These are phyloP conservation scores for Propithecus perrieri DNA, from an alignment of 2,797 vertebrate species.

Conservation along the genomic window DNA sequence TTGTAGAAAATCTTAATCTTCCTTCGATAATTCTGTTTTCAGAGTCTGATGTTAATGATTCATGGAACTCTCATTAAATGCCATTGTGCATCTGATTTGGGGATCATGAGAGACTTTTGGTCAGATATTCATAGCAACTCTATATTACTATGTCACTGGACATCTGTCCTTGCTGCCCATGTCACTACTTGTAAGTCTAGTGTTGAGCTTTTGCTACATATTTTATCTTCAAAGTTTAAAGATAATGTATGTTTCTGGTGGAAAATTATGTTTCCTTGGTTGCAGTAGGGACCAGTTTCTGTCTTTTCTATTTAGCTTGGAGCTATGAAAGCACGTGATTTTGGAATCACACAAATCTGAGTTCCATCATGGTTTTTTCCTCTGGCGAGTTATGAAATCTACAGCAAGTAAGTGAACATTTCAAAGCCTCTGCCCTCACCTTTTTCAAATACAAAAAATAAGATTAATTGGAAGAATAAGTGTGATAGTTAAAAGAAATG, in stretches of 20 bases:
- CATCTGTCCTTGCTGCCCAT: background rate
- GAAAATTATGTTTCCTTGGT: background rate
- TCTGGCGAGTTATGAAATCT: background rate
- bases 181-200: background rate
- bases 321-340: background rate
- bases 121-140: background rate
- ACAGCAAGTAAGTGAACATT: background rate
- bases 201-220: background rate
- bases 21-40: background rate
- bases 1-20: background rate
- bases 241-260: background rate
- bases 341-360: background rate
- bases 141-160: background rate
- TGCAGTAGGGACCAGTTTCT: background rate
- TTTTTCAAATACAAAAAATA: background rate
- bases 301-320: background rate
- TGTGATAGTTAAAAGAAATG: background rate
- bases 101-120: background rate
- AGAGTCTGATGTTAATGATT: background rate
- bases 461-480: background rate
- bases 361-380: background rate
- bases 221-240: background rate
- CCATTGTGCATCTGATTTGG: background rate
- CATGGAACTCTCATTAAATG: background rate
- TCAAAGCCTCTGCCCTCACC: background rate